These are phyloP conservation scores for Iguana delicatissima DNA, from an alignment of 2,797 vertebrate genomes.

Conservation along the genomic window DNA sequence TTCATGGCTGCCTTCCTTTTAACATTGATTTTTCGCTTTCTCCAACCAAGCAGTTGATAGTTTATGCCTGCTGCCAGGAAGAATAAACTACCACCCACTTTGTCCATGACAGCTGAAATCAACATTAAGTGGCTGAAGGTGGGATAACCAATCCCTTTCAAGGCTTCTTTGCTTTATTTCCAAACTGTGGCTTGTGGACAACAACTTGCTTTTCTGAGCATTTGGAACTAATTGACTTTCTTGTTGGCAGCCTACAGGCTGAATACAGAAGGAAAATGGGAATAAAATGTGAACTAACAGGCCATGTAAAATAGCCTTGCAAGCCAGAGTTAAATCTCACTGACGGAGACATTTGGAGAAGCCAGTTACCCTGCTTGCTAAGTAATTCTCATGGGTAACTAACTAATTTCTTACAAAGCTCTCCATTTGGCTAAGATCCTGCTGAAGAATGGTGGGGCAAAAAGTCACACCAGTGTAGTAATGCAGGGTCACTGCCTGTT, in stretches of 20 bases:
- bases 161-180: slow-evolving; percentile 61
- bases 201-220: slow-evolving; percentile 59
- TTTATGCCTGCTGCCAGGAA: slow-evolving; percentile 63
- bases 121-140: slow-evolving; percentile 50
- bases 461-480: too few species aligned
- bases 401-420: not conserved
- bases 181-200: slow-evolving; percentile 39
- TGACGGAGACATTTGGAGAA: not conserved
- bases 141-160: slow-evolving; percentile 60
- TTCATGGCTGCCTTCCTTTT: slow-evolving; percentile 56
- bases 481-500: too few species aligned
- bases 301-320: slow-evolving; percentile 43
- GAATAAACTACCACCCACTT: slow-evolving; percentile 64
- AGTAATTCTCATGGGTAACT: not conserved
- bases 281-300: slow-evolving; percentile 27
- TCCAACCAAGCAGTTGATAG: slow-evolving; percentile 54
- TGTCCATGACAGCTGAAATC: slow-evolving; percentile 55
- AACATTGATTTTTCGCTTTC: slow-evolving; percentile 46
- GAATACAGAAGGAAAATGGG: not conserved
- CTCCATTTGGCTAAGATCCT: fast-evolving
- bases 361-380: not conserved
- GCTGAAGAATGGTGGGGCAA: too few species aligned
- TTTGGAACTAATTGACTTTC: slow-evolving; percentile 57
- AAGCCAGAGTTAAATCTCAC: slow-evolving; percentile 39
- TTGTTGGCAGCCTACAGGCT: slow-evolving; percentile 38